Conservation (phyloP, 2,113 vertebrate species). For the Ptychochromis oligacanthus region DNA sequence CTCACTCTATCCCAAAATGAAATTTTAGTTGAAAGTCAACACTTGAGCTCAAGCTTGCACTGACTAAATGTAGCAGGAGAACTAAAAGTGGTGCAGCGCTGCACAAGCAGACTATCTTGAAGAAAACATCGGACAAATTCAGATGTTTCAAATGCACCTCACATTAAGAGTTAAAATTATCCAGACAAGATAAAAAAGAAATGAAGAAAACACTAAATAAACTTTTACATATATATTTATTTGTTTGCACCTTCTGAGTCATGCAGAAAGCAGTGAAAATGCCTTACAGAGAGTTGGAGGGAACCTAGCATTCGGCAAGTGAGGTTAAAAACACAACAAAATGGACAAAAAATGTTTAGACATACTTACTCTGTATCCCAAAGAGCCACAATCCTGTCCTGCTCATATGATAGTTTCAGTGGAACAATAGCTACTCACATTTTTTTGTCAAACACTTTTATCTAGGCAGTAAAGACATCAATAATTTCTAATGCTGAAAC, state of each 20-base stretch:
- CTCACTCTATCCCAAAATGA: background rate
- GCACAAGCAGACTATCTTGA: background rate
- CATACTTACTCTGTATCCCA: conserved; percentile 19
- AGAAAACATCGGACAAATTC: no score
- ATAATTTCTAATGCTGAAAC: conserved; percentile 72
- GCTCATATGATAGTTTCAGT: conserved; percentile 53
- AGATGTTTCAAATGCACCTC: no score
- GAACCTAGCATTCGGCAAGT: background rate
- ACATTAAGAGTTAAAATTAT: no score
- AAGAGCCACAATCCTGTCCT: conserved; percentile 34
- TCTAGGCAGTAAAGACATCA: conserved; percentile 72
- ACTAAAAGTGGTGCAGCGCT: background rate
- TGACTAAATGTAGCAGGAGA: background rate
- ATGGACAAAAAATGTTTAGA: background rate
- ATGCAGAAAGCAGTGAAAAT: background rate
- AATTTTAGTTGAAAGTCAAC: background rate
- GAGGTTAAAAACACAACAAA: background rate
- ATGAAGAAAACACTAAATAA: no score
- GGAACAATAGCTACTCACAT: conserved; percentile 62
- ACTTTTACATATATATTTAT: no score
- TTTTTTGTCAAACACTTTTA: conserved; percentile 71
- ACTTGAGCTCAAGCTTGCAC: background rate
- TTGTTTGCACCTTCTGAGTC: background rate
- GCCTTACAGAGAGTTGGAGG: background rate
- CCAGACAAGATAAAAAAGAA: no score